Conservation (phyloP, 1,140 invertebrate species). For the Euwallacea similis region DNA sequence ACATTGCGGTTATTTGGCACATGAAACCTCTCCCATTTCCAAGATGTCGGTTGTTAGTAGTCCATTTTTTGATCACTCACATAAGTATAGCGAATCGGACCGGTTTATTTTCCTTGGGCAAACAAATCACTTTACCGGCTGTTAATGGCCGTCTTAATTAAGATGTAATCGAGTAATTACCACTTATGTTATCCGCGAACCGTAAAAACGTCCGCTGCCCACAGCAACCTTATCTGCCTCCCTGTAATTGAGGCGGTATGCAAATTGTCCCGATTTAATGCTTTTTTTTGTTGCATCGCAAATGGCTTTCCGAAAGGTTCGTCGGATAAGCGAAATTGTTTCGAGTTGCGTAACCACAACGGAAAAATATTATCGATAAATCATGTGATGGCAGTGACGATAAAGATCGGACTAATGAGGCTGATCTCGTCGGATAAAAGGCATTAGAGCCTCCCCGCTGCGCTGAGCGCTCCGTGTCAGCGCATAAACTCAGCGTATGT, state of each 20-base stretch:
- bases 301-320: too few relatives aligned
- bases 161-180: constrained; percentile 20
- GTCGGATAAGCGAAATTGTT: too few relatives aligned
- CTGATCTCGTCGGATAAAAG: constrained; percentile 11
- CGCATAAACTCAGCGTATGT: constrained; percentile 21
- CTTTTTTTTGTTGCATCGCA: neutral
- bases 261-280: constrained; percentile 27
- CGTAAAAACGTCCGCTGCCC: constrained; percentile 28
- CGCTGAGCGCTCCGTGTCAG: constrained; percentile 16
- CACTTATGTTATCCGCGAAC: constrained; percentile 9
- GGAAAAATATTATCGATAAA: neutral
- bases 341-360: too few relatives aligned
- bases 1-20: too few relatives aligned
- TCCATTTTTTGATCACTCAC: too few relatives aligned
- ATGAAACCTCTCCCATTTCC: too few relatives aligned
- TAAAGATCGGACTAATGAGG: constrained; percentile 25
- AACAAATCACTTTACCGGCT: neutral
- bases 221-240: constrained; percentile 29
- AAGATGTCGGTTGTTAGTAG: too few relatives aligned
- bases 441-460: constrained; percentile 24
- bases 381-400: constrained; percentile 20
- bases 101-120: too few relatives aligned
- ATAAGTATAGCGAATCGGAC: too few relatives aligned
- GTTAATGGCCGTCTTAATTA: constrained; percentile 6
- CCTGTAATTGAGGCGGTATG: constrained; percentile 38